Evolutionary conservation across 2,113 vertebrate genomes (phyloP).

Genomic region (Psilopsiagon aurifrons): DNA sequence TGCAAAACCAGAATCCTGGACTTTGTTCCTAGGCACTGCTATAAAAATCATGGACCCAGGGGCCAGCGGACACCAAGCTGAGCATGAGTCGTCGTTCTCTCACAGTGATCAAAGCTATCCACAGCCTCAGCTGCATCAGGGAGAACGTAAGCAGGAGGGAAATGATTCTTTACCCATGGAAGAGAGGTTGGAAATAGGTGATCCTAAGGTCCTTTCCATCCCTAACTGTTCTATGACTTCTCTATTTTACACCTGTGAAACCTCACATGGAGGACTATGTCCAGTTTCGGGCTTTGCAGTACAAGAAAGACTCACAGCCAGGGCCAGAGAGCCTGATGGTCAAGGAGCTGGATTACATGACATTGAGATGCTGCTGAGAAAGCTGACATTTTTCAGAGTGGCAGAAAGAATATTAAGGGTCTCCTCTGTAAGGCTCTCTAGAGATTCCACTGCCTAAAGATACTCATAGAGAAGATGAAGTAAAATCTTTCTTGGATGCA

Average conservation of each 20-base stretch:
- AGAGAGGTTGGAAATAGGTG: no score
- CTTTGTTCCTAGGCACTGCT: background rate
- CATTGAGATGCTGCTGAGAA: background rate
- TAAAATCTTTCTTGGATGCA: background rate
- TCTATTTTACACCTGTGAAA: background rate
- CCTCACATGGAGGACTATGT: background rate
- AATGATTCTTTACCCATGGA: background rate
- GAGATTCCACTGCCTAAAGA: background rate
- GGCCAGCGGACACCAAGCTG: background rate
- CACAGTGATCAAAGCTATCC: background rate
- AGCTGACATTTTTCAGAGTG: background rate
- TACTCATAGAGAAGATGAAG: background rate
- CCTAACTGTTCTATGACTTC: background rate
- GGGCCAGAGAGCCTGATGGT: background rate
- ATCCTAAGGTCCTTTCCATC: no score
- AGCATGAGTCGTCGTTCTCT: background rate
- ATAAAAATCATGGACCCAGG: background rate
- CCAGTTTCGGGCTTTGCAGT: background rate
- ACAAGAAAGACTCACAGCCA: background rate
- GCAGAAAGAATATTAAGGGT: background rate
- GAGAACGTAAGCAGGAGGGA: background rate
- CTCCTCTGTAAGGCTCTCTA: background rate
- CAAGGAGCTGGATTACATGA: background rate
- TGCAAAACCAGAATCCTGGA: background rate
- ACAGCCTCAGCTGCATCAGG: background rate